Evolutionary conservation across 1,140 invertebrate species (phyloP).

Genomic region (Trichomalopsis sarcophagae): DNA sequence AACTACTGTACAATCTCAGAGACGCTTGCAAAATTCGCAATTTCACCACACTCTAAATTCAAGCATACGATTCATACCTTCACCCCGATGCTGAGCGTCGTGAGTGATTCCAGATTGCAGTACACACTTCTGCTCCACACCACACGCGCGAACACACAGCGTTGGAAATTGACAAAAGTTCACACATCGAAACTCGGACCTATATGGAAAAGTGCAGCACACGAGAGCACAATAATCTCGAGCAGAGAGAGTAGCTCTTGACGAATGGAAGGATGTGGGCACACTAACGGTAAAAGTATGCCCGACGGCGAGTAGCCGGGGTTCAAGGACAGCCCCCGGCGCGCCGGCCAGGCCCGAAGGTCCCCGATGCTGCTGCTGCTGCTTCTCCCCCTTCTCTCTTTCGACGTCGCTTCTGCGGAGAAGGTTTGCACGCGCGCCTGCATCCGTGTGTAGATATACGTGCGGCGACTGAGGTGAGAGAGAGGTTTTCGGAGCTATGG

Average conservation of each 20-base stretch:
- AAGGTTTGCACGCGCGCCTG: conserved; percentile 9
- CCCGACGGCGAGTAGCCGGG: conserved; percentile 56
- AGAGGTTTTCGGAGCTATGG: not conserved
- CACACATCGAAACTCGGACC: not conserved
- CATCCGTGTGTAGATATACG: not conserved
- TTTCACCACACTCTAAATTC: not conserved
- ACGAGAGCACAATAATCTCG: not conserved
- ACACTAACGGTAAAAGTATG: conserved; percentile 74
- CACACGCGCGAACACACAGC: not conserved
- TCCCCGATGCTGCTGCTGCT: conserved; percentile 23
- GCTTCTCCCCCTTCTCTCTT: conserved; percentile 31
- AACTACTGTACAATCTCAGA: not conserved
- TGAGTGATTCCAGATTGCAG: not conserved
- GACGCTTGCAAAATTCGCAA: not conserved
- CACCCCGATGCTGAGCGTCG: not conserved
- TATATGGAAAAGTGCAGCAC: not conserved
- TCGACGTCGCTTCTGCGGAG: conserved; percentile 13
- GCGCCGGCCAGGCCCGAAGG: conserved; percentile 48
- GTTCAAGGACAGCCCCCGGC: conserved; percentile 67
- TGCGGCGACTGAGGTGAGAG: not conserved
- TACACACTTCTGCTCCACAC: too few relatives aligned
- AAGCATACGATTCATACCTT: not conserved
- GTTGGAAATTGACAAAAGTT: not conserved
- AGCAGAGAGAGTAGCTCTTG: conserved; percentile 56
- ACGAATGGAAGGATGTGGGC: conserved; percentile 70